phyloP scores from a whole-genome alignment of 2,888 invertebrate species.

The Nephrocerus scutellatus region DNA sequence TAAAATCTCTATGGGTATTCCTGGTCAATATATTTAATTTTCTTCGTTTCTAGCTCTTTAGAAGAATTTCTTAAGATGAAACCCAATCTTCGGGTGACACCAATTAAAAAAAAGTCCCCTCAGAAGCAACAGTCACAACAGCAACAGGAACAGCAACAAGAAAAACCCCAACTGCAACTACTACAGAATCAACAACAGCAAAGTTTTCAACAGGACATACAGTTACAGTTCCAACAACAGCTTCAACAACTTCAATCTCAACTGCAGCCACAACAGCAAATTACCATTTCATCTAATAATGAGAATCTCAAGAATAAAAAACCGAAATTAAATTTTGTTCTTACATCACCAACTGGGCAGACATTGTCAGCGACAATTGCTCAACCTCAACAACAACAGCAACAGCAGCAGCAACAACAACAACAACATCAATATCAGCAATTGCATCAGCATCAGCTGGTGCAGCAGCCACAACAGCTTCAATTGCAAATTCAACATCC shows the following conservation, averaged over 20 bases:
- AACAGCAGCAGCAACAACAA: constrained; percentile 20
- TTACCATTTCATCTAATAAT: constrained; percentile 26
- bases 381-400: constrained; percentile 25
- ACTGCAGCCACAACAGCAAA: constrained; percentile 30
- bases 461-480: constrained; percentile 21
- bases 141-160: constrained; percentile 14
- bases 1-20: neutral
- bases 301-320: constrained; percentile 36
- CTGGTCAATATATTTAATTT: neutral
- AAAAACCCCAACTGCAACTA: constrained; percentile 8
- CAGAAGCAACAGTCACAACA: constrained; percentile 16
- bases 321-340: constrained; percentile 44
- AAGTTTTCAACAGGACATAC: constrained; percentile 22
- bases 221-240: constrained; percentile 23
- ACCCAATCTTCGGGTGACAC: constrained; percentile 45
- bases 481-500: constrained; percentile 30
- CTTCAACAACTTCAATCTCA: constrained; percentile 30
- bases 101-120: constrained; percentile 22
- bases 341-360: constrained; percentile 35
- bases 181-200: constrained; percentile 23
- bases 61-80: constrained; percentile 45
- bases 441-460: constrained; percentile 18
- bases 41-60: constrained; percentile 30
- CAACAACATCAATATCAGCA: constrained; percentile 28
- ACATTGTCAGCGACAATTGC: constrained; percentile 20